A percentile compares a stretch with the other conserved stretches of the same genome.
These are phyloP conservation scores for Hipposideros armiger DNA, from an alignment of 2,113 vertebrate species.

Conservation along the genomic window DNA sequence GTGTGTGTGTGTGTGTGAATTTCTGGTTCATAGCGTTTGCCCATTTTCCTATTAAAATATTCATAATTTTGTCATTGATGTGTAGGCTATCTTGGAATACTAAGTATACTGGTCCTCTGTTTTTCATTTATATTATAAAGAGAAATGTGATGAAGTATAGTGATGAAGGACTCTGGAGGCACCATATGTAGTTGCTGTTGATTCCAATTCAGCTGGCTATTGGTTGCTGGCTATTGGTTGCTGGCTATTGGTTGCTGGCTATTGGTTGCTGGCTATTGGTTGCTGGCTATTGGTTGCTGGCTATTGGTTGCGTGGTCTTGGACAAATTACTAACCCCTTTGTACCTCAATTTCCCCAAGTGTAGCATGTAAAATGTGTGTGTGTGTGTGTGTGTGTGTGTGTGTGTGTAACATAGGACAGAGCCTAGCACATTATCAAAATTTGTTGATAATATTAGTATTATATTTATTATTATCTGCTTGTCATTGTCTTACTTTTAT, in stretches of 20 bases:
- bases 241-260: background rate
- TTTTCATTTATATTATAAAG: constrained; percentile 16
- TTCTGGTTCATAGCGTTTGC: constrained; percentile 15
- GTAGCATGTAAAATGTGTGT: background rate
- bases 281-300: background rate
- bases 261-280: background rate
- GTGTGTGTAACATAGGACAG: background rate
- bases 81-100: background rate
- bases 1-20: background rate
- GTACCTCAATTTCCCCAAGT: background rate
- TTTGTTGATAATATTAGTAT: constrained; percentile 30
- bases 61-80: background rate
- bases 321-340: background rate
- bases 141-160: background rate
- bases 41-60: constrained; percentile 39
- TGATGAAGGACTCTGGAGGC: background rate
- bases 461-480: constrained; percentile 36
- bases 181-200: background rate
- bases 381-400: background rate
- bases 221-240: background rate
- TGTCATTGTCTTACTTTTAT: constrained; percentile 17
- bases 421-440: background rate
- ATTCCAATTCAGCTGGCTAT: background rate
- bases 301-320: background rate
- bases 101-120: background rate